Base-by-base conservation (phyloP, 30 jellyfish, hydroid and myxozoan species). In the Aurelia coerulea region DNA sequence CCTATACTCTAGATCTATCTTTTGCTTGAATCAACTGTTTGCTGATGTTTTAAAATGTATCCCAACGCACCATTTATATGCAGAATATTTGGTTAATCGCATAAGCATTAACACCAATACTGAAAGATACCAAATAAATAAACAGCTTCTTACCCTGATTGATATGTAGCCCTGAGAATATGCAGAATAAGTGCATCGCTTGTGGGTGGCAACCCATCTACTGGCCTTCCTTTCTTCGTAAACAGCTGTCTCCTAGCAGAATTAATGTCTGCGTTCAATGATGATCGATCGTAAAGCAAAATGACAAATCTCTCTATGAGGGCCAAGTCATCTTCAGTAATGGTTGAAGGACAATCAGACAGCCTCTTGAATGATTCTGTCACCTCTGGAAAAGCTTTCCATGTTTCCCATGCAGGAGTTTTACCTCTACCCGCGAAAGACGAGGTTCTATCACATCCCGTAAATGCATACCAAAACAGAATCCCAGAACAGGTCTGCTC, bases 371-470 rank as follows among this genome's bases (percentile, higher is more conserved):
- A 50, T 68, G 85, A 56, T 60, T 71, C 74, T n/a, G 68, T 54
- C 62, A 74, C 54, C 32, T 80, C 85, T 64, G 87, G 84, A 32
- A 66, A 63, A 6, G 72, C 71, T 46, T 62, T 46, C 90, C 90
- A 80, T 34, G 86, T 66, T 10, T 66, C 68, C 87, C 86, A 80
- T 14, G 86, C 85, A 23, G 90, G 10, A 8, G 32, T 39, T 50
- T 80, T 80, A 5, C 86, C 90, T 66, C 73, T 64, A 16, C 88
- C 71, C 5, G 85, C 66, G 41, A 80, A 80, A 52, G 85, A 41
- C 46, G 90, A 80, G 23, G 29, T 54, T 64, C 87, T 80, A 58
- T 80, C 84, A 46, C 90, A 63, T 10, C 84, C 90, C 7, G 88
- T 63, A 64, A 63, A 80, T 63, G 90, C 68, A 64, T 62, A 39